Base-by-base conservation (phyloP, 2,888 invertebrate genomes). In the Scotopteryx bipunctaria region DNA sequence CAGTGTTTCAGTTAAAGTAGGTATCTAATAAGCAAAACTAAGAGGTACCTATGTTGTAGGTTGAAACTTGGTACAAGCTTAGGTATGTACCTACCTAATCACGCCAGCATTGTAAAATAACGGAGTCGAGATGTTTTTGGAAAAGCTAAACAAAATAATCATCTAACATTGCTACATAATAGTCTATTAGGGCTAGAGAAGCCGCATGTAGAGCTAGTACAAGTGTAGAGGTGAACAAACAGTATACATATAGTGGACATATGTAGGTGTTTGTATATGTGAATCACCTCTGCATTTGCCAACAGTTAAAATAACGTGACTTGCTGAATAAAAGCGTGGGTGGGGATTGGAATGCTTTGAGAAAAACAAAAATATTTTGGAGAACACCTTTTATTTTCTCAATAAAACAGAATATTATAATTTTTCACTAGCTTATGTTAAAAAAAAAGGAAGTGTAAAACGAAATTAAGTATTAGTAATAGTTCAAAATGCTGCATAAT, bases 381-480 rank as follows among this genome's bases (percentile, higher is more conserved):
- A 83, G 87, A 86, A 87, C 83, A 82, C 77, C 76, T 81, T 87
- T 89, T 85, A 84, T 87, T 83, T 78, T 86, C 78, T 86, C 81
- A 83, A 78, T 86, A 87, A 87, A 90, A 89, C 88, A 86, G 84
- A 85, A 86, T 85, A 81, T 85, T 86, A 85, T 86, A 87, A 86
- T 85, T 86, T 84, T 80, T 78, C 80, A 84, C 85, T 88, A 87
- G 82, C 79, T 85, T 85, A 86, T 66, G 79, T 85, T 83, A 85
- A 81, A 82, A 58, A n/a, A 72, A 79, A 75, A 71, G 47, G 70
- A 73, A 78, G 75, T 77, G 69, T 74, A 71, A 78, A 82, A 76
- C 75, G 62, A 76, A 76, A 76, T 74, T 61, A 73, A 69, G 67
- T 71, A 80, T 86, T 81, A 85, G 78, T 83, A 76, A 66, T 71